phyloP scores from a whole-genome alignment of 1,140 invertebrate genomes.

The Araneus ventricosus region DNA sequence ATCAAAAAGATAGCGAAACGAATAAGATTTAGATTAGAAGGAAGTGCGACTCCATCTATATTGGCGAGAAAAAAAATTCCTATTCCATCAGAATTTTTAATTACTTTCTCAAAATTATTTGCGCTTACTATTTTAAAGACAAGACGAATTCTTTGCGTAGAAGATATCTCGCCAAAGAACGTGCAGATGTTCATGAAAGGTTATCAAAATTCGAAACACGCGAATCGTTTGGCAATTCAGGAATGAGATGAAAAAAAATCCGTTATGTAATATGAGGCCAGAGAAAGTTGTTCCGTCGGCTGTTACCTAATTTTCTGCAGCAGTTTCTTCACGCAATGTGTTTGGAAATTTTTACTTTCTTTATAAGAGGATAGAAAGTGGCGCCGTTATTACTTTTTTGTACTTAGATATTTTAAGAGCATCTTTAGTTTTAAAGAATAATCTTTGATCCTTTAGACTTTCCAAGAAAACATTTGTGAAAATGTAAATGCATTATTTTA shows the following conservation, averaged over 20 bases:
- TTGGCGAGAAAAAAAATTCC: neutral
- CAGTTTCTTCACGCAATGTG: neutral
- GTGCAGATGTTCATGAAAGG: neutral
- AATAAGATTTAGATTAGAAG: neutral
- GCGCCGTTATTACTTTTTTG: no score
- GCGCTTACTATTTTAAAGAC: neutral
- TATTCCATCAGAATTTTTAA: neutral
- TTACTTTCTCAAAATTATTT: neutral
- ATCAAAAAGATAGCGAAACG: neutral
- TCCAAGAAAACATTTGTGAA: no score
- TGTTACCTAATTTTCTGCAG: neutral
- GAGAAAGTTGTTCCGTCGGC: neutral
- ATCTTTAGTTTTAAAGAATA: no score
- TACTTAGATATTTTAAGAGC: no score
- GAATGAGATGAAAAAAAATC: neutral
- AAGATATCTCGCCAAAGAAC: neutral
- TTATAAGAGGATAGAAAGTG: neutral
- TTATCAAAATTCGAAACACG: constrained; percentile 7
- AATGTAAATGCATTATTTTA: no score
- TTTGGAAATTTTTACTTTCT: neutral
- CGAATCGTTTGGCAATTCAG: neutral
- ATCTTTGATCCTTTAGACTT: no score
- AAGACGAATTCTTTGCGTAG: neutral
- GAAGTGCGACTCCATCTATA: neutral
- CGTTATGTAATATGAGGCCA: neutral